Evolutionary conservation across 2,888 invertebrate genomes (phyloP).

Genomic region (Cosmia pyralina): DNA sequence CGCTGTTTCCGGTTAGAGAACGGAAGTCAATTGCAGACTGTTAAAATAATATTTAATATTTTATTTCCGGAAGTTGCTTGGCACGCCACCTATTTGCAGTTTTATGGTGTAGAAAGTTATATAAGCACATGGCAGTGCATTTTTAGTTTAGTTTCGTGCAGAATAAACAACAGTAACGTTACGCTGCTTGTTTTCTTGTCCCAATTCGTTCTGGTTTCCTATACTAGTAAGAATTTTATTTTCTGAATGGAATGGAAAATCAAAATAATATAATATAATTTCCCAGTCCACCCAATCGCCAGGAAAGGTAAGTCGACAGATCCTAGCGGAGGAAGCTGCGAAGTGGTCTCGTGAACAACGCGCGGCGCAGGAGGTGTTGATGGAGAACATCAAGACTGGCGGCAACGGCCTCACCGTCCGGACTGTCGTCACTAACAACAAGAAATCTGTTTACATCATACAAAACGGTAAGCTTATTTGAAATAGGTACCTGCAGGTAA

Average conservation of each 20-base stretch:
- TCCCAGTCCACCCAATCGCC: slow-evolving; percentile 83
- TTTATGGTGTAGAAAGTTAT: too few species aligned
- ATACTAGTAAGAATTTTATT: not conserved
- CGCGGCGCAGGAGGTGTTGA: slow-evolving; percentile 85
- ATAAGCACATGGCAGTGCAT: too few species aligned
- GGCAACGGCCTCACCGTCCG: slow-evolving; percentile 86
- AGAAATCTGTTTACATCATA: slow-evolving; percentile 83
- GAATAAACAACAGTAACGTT: too few species aligned
- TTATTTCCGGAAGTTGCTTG: too few species aligned
- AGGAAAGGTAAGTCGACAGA: slow-evolving; percentile 86
- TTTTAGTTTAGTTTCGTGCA: too few species aligned
- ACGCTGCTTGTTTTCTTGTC: too few species aligned
- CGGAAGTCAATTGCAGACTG: too few species aligned
- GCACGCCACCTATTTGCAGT: too few species aligned
- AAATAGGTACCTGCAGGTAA: slow-evolving; percentile 3
- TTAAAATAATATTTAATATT: too few species aligned
- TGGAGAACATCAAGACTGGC: slow-evolving; percentile 88
- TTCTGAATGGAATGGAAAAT: not conserved
- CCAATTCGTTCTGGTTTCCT: too few species aligned
- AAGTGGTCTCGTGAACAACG: slow-evolving; percentile 88
- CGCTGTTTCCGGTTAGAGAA: too few species aligned
- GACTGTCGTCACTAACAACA: slow-evolving; percentile 78
- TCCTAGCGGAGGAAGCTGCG: slow-evolving; percentile 86
- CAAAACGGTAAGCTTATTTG: slow-evolving; percentile 78
- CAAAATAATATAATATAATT: slow-evolving; percentile 7